A percentile compares a stretch with the other conserved stretches of the same genome.
Evolutionary conservation across 2,113 vertebrate genomes (phyloP).

Genomic region (Genyomyrus donnyi): DNA sequence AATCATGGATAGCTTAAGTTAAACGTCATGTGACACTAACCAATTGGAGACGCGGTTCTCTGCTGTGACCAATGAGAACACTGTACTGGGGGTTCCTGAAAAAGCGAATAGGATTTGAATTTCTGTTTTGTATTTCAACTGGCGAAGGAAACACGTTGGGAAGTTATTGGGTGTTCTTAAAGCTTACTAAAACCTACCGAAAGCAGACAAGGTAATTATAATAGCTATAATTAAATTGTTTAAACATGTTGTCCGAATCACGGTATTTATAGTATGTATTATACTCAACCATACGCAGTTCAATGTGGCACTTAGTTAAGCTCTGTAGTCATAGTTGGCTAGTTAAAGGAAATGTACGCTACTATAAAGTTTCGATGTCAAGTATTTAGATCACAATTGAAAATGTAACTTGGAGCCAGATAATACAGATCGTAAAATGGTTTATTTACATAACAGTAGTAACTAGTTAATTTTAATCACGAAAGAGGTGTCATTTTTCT

Average conservation of each 20-base stretch:
- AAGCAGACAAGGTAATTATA: neutral
- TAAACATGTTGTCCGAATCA: neutral
- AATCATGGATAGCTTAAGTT: conserved; percentile 10
- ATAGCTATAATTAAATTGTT: neutral
- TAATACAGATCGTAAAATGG: neutral
- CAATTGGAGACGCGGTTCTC: neutral
- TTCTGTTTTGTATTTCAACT: conserved; percentile 22
- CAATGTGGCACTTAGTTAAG: neutral
- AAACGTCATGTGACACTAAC: conserved; percentile 14
- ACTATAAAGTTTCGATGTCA: neutral
- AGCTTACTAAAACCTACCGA: neutral
- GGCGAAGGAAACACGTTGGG: neutral
- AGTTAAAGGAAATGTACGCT: neutral
- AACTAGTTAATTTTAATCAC: neutral
- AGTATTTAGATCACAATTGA: neutral
- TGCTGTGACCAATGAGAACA: conserved; percentile 39
- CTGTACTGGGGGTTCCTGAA: neutral
- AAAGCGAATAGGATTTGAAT: conserved; percentile 44
- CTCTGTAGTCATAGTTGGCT: neutral
- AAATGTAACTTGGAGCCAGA: neutral
- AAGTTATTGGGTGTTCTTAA: neutral
- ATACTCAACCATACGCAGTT: neutral
- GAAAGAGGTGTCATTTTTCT: neutral
- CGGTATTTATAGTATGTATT: neutral
- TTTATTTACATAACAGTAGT: neutral